Percentiles rank a stretch among this genome's conserved stretches.
Conservation (phyloP, 2,797 vertebrate species). For the Ciconia nigra region DNA sequence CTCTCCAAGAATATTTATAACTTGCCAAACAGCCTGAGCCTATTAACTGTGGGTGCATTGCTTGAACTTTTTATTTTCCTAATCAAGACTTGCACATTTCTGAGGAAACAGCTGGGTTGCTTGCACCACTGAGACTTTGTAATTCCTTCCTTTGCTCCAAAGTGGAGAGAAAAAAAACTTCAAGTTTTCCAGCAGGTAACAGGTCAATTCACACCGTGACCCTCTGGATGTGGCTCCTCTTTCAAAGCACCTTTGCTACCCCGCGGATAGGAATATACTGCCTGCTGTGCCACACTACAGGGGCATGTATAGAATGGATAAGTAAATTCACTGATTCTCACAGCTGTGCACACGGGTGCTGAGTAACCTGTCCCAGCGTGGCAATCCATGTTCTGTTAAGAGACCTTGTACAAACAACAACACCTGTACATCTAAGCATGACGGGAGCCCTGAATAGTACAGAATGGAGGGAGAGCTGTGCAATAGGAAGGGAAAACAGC, state of each 20-base stretch:
- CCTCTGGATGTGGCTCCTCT: not conserved
- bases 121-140: not conserved
- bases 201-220: not conserved
- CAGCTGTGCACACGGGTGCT: rapidly evolving
- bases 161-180: not conserved
- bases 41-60: not conserved
- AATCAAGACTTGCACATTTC: not conserved
- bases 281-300: not conserved
- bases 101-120: not conserved
- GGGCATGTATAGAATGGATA: not conserved
- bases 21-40: not conserved
- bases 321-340: not conserved
- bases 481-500: not conserved
- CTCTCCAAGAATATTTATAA: conserved; percentile 20
- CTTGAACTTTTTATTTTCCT: not conserved
- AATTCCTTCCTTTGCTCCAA: not conserved
- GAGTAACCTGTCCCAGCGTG: not conserved
- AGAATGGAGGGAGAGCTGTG: not conserved
- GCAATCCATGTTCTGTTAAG: not conserved
- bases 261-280: not conserved
- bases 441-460: not conserved
- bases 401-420: not conserved
- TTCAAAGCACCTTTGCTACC: not conserved
- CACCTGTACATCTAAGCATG: not conserved
- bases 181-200: not conserved